phyloP scores from a whole-genome alignment of 1,140 invertebrate species.

The Andrena cerasifolii region DNA sequence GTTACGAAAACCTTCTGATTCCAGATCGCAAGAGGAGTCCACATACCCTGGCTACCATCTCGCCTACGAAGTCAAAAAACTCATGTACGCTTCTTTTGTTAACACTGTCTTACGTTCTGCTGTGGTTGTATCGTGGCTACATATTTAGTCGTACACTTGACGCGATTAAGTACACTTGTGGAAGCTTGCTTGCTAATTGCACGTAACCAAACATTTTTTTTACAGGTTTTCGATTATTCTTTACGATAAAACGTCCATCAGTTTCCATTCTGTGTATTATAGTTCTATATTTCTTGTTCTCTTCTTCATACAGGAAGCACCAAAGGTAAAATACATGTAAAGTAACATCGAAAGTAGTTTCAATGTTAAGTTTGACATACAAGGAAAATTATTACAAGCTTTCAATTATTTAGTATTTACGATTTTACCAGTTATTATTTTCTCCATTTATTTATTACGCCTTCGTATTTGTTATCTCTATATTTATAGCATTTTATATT shows the following conservation, averaged over 20 bases:
- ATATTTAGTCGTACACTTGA: not conserved
- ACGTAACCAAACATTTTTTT: constrained; percentile 17
- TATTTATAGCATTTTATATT: no score
- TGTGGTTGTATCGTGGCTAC: constrained; percentile 29
- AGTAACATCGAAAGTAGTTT: not conserved
- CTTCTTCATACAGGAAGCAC: not conserved
- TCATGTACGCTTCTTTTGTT: constrained; percentile 94
- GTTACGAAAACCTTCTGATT: constrained; percentile 80
- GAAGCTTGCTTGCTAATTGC: constrained; percentile 33
- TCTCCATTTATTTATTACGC: constrained; percentile 12
- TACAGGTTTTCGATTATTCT: not conserved
- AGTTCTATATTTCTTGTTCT: not conserved
- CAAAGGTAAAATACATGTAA: not conserved
- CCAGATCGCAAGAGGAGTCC: constrained; percentile 93
- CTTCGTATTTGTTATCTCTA: not conserved
- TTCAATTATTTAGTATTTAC: not conserved
- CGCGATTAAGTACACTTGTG: not conserved
- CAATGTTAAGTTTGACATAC: not conserved
- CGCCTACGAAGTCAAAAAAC: constrained; percentile 99
- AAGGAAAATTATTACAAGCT: not conserved
- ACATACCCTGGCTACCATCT: constrained; percentile 98
- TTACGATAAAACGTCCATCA: not conserved
- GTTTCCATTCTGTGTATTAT: not conserved
- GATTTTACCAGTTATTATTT: no score
- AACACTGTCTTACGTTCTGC: constrained; percentile 72